Base-by-base conservation (phyloP, 2,797 vertebrate species). In the Trachurus trachurus region DNA sequence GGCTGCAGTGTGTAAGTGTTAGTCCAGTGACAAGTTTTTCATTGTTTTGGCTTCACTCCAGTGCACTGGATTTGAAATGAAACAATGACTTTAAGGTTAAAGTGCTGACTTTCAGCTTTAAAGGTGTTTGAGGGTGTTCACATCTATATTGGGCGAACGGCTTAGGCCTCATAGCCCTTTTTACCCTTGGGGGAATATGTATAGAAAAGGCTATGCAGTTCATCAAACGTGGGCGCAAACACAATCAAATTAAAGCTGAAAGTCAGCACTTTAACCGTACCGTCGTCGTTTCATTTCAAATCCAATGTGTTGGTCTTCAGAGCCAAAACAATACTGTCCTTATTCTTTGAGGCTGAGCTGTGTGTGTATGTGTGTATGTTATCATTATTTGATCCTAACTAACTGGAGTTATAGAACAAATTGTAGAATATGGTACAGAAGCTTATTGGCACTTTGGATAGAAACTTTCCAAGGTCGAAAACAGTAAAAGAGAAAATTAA, bases 31-130 rank as follows among this genome's bases (percentile, higher is more conserved):
- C 66, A 58, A 72, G 65, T 76, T 71, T 68, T 64, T 83, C 42
- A 62, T 71, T 80, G 70, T 53, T 65, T 73, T 83, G 74, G 80
- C 80, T 58, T 70, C 13, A 61, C 37, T 76, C 74, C 68, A 80
- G 42, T 31, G 31, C 1, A 5, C 22, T 61, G 19, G 59, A 66
- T 80, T 78, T 49, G 53, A 84, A 82, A 81, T 70, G 45, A 82
- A 82, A 82, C 60, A 56, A 42, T 60, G 61, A 66, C 63, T 84
- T 71, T 59, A 52, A 71, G 75, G 70, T 78, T 84, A 64, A 77
- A 74, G 71, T 72, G 68, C 63, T 83, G 74, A 78, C 76, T 84
- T 81, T 78, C 60, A 76, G 63, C 69, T 80, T 71, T 74, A 82
- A 72, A 75, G 56, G 22, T 62, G 39, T 78, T 68, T 63, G 21